Percentiles rank a stretch among this genome's conserved stretches.
Conservation (phyloP, 1,140 invertebrate genomes). For the Bombus terrestris region DNA sequence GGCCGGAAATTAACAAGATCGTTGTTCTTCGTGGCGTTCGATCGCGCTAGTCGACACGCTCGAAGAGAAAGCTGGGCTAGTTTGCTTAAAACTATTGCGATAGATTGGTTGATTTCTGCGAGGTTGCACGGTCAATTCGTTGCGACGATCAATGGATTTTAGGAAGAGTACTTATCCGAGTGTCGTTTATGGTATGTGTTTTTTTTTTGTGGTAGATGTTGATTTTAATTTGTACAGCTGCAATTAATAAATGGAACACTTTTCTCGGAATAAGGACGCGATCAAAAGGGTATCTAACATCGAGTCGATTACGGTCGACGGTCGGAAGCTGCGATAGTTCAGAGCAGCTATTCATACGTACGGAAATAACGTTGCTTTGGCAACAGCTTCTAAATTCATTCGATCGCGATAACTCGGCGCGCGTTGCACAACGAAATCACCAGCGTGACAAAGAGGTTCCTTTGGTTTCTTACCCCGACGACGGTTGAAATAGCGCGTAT, state of each 20-base stretch:
- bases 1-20: conserved; percentile 1
- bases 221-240: not conserved
- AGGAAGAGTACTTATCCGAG: no score
- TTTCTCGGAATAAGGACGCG: not conserved
- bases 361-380: conserved; percentile 32
- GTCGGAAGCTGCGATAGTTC: not conserved
- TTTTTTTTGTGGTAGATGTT: not conserved
- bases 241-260: not conserved
- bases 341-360: conserved; percentile 25
- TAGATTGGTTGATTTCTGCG: no score
- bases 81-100: no score
- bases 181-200: not conserved
- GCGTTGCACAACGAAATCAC: conserved; percentile 9
- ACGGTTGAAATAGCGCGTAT: not conserved
- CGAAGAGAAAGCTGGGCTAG: not conserved
- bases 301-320: not conserved
- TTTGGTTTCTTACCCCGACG: not conserved
- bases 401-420: conserved; percentile 24
- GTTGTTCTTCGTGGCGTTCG: not conserved
- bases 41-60: not conserved
- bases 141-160: no score
- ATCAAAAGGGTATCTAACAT: not conserved
- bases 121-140: no score
- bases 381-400: conserved; percentile 26
- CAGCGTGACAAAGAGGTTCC: conserved; percentile 2